phyloP scores from a whole-genome alignment of 2,888 invertebrate species.

The Melieria crassipennis region DNA sequence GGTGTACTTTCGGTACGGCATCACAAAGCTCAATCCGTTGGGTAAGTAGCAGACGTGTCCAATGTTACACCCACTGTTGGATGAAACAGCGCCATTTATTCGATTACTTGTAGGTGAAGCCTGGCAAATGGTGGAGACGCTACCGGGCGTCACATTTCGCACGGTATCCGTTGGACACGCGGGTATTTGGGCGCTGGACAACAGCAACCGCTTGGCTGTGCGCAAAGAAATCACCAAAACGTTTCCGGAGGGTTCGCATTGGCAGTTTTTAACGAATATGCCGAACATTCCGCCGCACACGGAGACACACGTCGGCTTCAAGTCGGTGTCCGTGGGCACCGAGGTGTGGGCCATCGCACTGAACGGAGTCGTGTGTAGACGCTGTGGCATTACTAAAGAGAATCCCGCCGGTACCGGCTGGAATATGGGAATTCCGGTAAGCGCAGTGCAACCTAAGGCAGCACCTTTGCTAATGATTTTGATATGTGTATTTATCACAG shows the following conservation, averaged over 20 bases:
- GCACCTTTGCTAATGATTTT: background rate
- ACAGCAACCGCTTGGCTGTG: slow-evolving; percentile 77
- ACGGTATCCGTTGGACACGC: slow-evolving; percentile 78
- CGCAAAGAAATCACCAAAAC: slow-evolving; percentile 79
- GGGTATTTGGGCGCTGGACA: slow-evolving; percentile 85
- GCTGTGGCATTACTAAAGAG: slow-evolving; percentile 78
- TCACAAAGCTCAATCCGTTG: slow-evolving; percentile 74
- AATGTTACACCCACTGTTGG: background rate
- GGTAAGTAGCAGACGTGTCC: slow-evolving; percentile 60
- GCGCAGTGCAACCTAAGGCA: background rate
- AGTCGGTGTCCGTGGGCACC: slow-evolving; percentile 76
- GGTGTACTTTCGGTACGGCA: slow-evolving; percentile 81
- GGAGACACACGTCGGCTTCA: slow-evolving; percentile 70
- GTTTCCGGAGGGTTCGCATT: slow-evolving; percentile 85
- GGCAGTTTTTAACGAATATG: slow-evolving; percentile 76
- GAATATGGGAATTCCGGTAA: slow-evolving; percentile 73
- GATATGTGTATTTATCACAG: slow-evolving; percentile 59
- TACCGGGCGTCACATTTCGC: slow-evolving; percentile 75
- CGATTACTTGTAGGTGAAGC: slow-evolving; percentile 62
- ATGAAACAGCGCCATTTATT: background rate
- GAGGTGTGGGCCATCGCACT: slow-evolving; percentile 83
- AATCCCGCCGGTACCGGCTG: slow-evolving; percentile 83
- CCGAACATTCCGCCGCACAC: slow-evolving; percentile 70
- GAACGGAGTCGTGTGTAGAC: slow-evolving; percentile 75
- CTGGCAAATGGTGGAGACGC: slow-evolving; percentile 84